phyloP scores from a whole-genome alignment of 2,797 vertebrate species.

The Enteromius anoplus region DNA sequence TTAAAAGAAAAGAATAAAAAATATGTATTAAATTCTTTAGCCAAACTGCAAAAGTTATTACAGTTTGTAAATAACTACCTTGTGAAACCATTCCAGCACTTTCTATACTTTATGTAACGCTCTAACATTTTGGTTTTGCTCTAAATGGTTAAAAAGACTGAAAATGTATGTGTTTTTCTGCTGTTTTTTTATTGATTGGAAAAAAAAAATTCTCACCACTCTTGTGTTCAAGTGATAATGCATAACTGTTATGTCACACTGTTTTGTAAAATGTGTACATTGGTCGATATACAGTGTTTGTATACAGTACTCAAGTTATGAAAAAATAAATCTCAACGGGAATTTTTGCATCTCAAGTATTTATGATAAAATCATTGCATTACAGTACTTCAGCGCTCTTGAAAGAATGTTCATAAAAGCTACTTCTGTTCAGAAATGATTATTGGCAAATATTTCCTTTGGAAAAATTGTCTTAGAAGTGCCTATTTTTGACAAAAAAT shows the following conservation, averaged over 20 bases:
- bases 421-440: background rate
- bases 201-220: slow-evolving; percentile 74
- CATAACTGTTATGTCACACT: slow-evolving; percentile 68
- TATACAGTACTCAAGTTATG: slow-evolving; percentile 76
- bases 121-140: slow-evolving; percentile 75
- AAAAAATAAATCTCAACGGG: slow-evolving; percentile 78
- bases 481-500: background rate
- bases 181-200: slow-evolving; percentile 76
- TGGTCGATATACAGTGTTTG: slow-evolving; percentile 79
- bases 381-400: background rate
- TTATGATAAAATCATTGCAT: background rate
- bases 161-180: slow-evolving; percentile 49
- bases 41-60: slow-evolving; percentile 65
- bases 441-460: slow-evolving; percentile 7
- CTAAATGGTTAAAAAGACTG: slow-evolving; percentile 35
- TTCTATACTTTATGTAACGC: slow-evolving; percentile 81
- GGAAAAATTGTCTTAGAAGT: background rate
- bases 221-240: slow-evolving; percentile 75
- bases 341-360: slow-evolving; percentile 38
- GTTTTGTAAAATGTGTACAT: slow-evolving; percentile 80
- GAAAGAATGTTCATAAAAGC: background rate
- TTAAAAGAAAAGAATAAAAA: slow-evolving; percentile 55
- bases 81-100: slow-evolving; percentile 71
- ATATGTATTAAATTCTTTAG: slow-evolving; percentile 60
- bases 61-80: slow-evolving; percentile 64